A percentile compares a stretch with the other conserved stretches of the same genome.
Evolutionary conservation across 2,888 invertebrate species (phyloP).

Genomic region (Harpalus rufipes): DNA sequence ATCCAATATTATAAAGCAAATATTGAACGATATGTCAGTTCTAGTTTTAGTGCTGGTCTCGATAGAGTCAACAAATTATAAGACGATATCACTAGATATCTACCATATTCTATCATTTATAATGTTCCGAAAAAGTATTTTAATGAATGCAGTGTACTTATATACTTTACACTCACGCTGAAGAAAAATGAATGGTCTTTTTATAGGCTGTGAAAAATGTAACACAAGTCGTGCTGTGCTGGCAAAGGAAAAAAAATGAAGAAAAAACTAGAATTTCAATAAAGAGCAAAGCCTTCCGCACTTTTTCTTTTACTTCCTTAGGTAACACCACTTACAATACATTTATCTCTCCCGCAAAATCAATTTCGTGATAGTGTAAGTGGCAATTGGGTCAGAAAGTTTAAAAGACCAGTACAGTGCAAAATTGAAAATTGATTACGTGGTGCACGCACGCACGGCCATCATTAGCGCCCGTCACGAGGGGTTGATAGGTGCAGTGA

Average conservation of each 20-base stretch:
- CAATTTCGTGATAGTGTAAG: slow-evolving; percentile 19
- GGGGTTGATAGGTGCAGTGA: slow-evolving; percentile 30
- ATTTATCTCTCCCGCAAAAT: slow-evolving; percentile 19
- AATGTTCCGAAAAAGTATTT: not conserved
- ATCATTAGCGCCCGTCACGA: slow-evolving; percentile 41
- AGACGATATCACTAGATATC: too few relatives aligned
- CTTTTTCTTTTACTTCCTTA: not conserved
- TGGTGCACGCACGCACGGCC: slow-evolving; percentile 36
- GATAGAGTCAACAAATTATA: too few relatives aligned
- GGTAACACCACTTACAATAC: slow-evolving; percentile 36
- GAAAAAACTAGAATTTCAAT: not conserved
- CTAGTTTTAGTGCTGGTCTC: too few relatives aligned
- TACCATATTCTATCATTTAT: too few relatives aligned
- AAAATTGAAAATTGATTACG: slow-evolving; percentile 53
- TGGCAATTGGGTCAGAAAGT: slow-evolving; percentile 53
- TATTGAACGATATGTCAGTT: too few relatives aligned
- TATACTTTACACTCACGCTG: not conserved
- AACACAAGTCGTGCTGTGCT: not conserved
- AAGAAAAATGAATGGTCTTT: not conserved
- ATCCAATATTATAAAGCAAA: too few relatives aligned
- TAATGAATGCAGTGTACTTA: not conserved
- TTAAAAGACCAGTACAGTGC: slow-evolving; percentile 26
- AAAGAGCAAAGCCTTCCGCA: not conserved
- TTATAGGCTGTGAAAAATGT: not conserved
- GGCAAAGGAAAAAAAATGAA: not conserved